Conservation (phyloP, 2,888 invertebrate genomes). For the Exephanes ischioxanthus region DNA sequence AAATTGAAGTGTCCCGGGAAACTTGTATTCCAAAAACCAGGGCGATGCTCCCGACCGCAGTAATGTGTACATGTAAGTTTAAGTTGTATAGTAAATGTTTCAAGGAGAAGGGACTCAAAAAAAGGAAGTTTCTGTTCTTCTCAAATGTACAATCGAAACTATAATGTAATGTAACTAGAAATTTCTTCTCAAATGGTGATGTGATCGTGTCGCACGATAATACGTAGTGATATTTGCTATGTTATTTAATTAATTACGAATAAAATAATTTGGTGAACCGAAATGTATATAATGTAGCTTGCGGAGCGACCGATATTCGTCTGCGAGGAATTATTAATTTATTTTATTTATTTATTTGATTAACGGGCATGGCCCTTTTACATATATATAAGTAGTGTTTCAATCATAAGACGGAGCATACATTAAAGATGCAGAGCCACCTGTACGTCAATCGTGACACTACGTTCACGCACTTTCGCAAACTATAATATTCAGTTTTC, state of each 20-base stretch:
- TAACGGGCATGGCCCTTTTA: no score
- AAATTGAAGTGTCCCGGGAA: constrained; percentile 22
- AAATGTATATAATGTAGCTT: no score
- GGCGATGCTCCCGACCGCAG: background rate
- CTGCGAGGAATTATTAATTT: no score
- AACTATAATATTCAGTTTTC: no score
- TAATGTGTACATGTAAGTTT: background rate
- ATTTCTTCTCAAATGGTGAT: background rate
- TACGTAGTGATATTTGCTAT: background rate
- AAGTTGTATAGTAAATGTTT: background rate
- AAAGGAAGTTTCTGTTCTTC: background rate
- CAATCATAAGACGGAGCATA: no score
- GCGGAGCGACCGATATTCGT: no score
- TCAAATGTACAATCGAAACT: background rate
- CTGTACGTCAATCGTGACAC: no score
- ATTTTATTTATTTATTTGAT: no score
- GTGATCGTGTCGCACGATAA: background rate
- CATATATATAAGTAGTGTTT: no score
- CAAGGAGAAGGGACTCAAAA: background rate
- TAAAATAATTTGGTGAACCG: background rate
- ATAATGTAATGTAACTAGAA: background rate
- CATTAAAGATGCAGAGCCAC: no score
- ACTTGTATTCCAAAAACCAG: constrained; percentile 2
- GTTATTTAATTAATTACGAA: background rate
- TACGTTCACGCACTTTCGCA: no score